Conservation (phyloP, 2,113 vertebrate species). For the Cololabis saira region DNA sequence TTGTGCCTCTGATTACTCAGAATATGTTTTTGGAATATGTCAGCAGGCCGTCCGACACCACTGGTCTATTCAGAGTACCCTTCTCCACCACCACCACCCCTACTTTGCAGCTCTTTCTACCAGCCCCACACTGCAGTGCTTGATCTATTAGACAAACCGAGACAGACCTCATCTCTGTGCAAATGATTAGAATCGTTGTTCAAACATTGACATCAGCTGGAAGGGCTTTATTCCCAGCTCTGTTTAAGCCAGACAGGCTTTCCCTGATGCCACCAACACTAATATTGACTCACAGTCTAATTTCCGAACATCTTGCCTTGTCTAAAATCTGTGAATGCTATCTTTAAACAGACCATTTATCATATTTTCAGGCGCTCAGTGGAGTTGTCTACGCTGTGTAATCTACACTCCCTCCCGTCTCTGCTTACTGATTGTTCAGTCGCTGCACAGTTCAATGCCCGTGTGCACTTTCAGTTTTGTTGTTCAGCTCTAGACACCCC, state of each 20-base stretch:
- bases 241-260: constrained; percentile 74
- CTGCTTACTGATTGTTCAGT: constrained; percentile 47
- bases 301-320: constrained; percentile 73
- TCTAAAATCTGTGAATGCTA: constrained; percentile 65
- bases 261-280: constrained; percentile 66
- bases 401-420: constrained; percentile 15
- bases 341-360: constrained; percentile 74
- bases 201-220: constrained; percentile 82
- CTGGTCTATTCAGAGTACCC: constrained; percentile 8
- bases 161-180: constrained; percentile 63
- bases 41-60: neutral
- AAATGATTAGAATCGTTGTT: constrained; percentile 78
- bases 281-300: constrained; percentile 80
- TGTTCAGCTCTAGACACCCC: constrained; percentile 44
- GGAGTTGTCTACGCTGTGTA: constrained; percentile 41
- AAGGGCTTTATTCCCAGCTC: constrained; percentile 64
- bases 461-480: constrained; percentile 44
- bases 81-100: constrained; percentile 1
- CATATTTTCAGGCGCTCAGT: constrained; percentile 66
- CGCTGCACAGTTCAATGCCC: constrained; percentile 44
- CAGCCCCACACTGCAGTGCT: constrained; percentile 21
- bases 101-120: constrained; percentile 38
- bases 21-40: neutral
- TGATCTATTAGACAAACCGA: constrained; percentile 68
- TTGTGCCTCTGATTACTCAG: neutral